A percentile compares a stretch with the other conserved stretches of the same genome.
These are phyloP conservation scores for Enteromius argenteus DNA, from an alignment of 2,797 vertebrate species.

Conservation along the genomic window DNA sequence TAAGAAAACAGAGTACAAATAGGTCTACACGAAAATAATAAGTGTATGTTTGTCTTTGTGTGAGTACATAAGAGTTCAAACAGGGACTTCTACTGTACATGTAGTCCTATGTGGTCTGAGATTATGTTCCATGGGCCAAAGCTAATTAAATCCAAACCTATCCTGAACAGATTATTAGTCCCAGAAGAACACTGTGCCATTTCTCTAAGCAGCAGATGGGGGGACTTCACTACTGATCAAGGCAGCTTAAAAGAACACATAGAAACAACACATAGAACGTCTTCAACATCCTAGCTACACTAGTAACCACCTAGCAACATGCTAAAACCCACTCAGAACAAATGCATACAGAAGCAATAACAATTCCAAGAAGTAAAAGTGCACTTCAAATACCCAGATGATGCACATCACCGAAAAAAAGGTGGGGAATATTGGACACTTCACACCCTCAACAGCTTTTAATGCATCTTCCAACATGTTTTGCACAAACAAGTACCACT, in stretches of 20 bases:
- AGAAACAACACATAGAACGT: not conserved
- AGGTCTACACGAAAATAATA: not conserved
- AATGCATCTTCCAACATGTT: not conserved
- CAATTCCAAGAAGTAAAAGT: not conserved
- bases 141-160: constrained; percentile 47
- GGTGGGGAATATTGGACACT: not conserved
- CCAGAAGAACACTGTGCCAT: not conserved
- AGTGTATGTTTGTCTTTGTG: not conserved
- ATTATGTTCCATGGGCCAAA: constrained; percentile 29
- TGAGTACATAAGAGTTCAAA: not conserved
- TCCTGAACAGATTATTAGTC: constrained; percentile 35
- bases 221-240: not conserved
- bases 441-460: not conserved
- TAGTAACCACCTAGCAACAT: not conserved
- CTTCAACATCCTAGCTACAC: not conserved
- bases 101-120: not conserved
- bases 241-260: not conserved
- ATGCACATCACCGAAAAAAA: not conserved
- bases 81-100: not conserved
- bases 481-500: not conserved
- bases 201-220: not conserved
- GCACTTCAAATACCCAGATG: not conserved
- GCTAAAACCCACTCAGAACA: not conserved
- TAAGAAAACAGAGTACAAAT: not conserved
- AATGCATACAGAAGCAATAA: not conserved